These are phyloP conservation scores for Cantharis lateralis DNA, from an alignment of 2,888 invertebrate species.

Conservation along the genomic window DNA sequence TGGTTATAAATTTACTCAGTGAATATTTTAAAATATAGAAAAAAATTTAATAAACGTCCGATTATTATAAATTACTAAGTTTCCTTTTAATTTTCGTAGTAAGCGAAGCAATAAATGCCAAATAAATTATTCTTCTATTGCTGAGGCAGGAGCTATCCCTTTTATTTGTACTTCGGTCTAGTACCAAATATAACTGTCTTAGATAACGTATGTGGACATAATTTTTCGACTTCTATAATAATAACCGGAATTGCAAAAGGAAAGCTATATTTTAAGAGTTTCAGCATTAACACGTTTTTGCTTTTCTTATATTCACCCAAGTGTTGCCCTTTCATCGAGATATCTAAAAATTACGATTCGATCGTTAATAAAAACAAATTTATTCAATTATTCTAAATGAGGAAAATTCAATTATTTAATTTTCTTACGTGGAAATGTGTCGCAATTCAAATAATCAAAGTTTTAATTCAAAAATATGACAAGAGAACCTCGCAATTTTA, in stretches of 20 bases:
- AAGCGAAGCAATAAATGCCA: constrained; percentile 25
- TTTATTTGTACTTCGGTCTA: constrained; percentile 19
- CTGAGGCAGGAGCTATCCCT: constrained; percentile 17
- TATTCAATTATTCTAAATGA: neutral
- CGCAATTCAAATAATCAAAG: too few relatives aligned
- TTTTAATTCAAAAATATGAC: too few relatives aligned
- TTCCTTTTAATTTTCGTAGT: constrained; percentile 32
- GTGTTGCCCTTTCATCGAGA: neutral
- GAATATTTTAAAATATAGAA: neutral
- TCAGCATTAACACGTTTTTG: constrained; percentile 28
- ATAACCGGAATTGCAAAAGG: constrained; percentile 19
- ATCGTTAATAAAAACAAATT: neutral
- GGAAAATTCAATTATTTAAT: too few relatives aligned
- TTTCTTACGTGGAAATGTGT: too few relatives aligned
- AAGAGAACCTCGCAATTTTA: too few relatives aligned
- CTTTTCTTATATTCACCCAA: constrained; percentile 20
- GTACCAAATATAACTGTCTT: constrained; percentile 20
- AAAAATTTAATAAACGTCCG: constrained; percentile 1
- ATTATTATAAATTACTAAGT: constrained; percentile 21
- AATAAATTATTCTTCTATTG: constrained; percentile 31
- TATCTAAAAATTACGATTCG: neutral
- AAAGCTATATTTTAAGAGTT: constrained; percentile 27
- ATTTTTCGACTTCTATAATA: constrained; percentile 29
- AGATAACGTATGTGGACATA: constrained; percentile 30
- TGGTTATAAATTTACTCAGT: neutral